Base-by-base conservation (phyloP, 1,140 invertebrate genomes). In the Saccostrea echinata region DNA sequence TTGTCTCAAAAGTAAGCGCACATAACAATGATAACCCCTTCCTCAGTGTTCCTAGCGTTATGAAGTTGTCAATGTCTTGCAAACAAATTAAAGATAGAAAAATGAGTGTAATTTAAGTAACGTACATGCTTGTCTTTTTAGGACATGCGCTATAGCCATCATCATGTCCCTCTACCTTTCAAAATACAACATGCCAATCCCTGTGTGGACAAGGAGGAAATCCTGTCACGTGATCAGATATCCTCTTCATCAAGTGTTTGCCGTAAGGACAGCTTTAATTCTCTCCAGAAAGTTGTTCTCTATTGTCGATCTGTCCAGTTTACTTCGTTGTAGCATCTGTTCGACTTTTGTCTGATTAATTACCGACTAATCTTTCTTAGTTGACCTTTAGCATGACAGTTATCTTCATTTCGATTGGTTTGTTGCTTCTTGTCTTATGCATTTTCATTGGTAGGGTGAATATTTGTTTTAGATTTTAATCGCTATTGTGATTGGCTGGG, bases 401-500 rank as follows among this genome's bases (percentile, higher is more conserved):
- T 21, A n/a, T 43, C 71, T 30, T 24, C 27, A 80, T 80, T 80
- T 30, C 12, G 1, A 80, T 80, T 80, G 27, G 27, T 12, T 30
- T 6, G 24, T 18, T 76, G 68, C 24, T 27, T 76, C 8, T 76
- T 76, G n/a, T 9, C 9, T 43, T 43, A 9, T 43, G 9, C 43
- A 43, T 43, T 43, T 43, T 43, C 1, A 43, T 43, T 43, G 43
- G 43, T 3, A 43, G 1, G 4, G 6, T 43, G n/a, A 61, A 21
- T 4, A 61, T 21, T 61, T 61, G 55, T 18, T 80, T 30, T 91
- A 97, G 97, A 97, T 98, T 16, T 93, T 98, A 71, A 93, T 98
- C 61, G 97, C 97, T 0, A 97, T 98, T 90, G 94, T 96, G 3
- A 96, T 97, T 61, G 97, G 97, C 96, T 98, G 97, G 97, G 95